These are phyloP conservation scores for Procavia capensis DNA, from an alignment of 2,113 vertebrate species.

Conservation along the genomic window DNA sequence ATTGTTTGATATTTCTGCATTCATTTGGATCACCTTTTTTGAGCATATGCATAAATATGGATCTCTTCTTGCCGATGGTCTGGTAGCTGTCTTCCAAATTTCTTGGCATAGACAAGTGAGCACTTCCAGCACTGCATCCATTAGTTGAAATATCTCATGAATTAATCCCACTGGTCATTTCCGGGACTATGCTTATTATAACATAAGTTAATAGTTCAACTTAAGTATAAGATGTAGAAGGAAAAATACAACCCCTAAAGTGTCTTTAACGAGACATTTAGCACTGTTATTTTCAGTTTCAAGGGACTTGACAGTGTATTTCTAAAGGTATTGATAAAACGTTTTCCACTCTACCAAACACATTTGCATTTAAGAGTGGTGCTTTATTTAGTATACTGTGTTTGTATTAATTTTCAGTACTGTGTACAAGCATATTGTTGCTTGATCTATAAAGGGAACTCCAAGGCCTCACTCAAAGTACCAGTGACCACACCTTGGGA, in stretches of 20 bases:
- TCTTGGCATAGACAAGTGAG: too few relatives aligned
- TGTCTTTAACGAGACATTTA: constrained; percentile 51
- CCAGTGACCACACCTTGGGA: constrained; percentile 86
- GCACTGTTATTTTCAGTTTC: constrained; percentile 83
- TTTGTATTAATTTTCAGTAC: constrained; percentile 87
- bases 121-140: too few relatives aligned
- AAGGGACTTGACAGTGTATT: constrained; percentile 81
- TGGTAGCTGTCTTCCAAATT: too few relatives aligned
- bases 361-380: constrained; percentile 81
- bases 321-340: constrained; percentile 86
- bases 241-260: constrained; percentile 57
- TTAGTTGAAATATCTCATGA: background rate
- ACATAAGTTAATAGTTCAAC: background rate
- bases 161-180: constrained; percentile 42
- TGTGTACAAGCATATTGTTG: constrained; percentile 86
- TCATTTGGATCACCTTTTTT: too few relatives aligned
- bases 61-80: too few relatives aligned
- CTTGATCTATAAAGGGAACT: constrained; percentile 90
- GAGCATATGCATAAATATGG: too few relatives aligned
- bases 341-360: constrained; percentile 75
- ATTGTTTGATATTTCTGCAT: too few relatives aligned
- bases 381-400: constrained; percentile 83
- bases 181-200: constrained; percentile 48
- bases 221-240: constrained; percentile 11
- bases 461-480: constrained; percentile 84